Evolutionary conservation across 2,797 vertebrate genomes (phyloP).

Genomic region (Margarornis squamiger): DNA sequence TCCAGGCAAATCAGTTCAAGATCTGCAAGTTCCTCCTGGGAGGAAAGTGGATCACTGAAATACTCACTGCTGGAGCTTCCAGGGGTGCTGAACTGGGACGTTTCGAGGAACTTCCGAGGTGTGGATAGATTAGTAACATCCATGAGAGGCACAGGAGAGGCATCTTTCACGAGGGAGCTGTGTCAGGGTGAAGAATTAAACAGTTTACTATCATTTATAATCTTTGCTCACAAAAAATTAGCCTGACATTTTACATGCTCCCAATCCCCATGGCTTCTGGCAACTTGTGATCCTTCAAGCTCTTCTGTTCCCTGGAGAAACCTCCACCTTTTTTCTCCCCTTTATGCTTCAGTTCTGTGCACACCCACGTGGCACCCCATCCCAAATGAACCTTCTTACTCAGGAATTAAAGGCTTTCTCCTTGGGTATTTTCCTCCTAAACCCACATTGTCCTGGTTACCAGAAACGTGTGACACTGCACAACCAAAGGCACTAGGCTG

Average conservation of each 20-base stretch:
- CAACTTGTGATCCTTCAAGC: neutral
- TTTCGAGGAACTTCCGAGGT: conserved; percentile 89
- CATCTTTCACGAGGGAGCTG: conserved; percentile 86
- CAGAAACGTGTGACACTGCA: neutral
- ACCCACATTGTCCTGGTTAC: neutral
- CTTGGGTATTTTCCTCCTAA: neutral
- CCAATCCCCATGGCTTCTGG: neutral
- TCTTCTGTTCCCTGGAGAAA: neutral
- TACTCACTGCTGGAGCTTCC: conserved; percentile 83
- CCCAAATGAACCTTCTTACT: neutral
- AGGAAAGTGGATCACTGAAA: neutral
- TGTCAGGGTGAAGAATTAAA: neutral
- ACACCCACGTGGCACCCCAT: accelerated
- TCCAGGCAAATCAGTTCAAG: neutral
- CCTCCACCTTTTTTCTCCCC: neutral
- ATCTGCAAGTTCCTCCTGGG: neutral
- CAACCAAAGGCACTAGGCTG: neutral
- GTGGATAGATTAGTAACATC: conserved; percentile 91
- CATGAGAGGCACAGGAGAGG: conserved; percentile 80
- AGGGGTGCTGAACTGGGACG: conserved; percentile 86
- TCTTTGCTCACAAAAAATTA: neutral
- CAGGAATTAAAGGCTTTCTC: neutral
- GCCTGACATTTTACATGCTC: neutral
- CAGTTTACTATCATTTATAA: neutral
- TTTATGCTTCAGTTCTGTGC: neutral